A percentile compares a stretch with the other conserved stretches of the same genome.
Evolutionary conservation across 2,888 invertebrate species (phyloP).

Genomic region (Loripinus fragilis): DNA sequence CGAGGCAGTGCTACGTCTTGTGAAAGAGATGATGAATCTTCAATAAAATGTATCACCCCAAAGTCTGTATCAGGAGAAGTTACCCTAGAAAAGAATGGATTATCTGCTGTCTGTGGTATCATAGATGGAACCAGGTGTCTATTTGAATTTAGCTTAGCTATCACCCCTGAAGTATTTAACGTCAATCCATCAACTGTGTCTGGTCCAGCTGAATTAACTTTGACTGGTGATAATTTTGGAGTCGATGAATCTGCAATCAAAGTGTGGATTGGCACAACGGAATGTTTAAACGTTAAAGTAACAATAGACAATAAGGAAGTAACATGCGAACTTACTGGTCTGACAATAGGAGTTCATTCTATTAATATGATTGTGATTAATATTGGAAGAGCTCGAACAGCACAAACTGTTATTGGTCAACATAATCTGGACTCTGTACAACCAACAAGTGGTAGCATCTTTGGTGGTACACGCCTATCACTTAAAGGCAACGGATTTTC

Average conservation of each 20-base stretch:
- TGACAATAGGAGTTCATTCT: slow-evolving; percentile 53
- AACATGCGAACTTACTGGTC: slow-evolving; percentile 59
- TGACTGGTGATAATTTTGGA: slow-evolving; percentile 62
- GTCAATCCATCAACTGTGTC: slow-evolving; percentile 48
- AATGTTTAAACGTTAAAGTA: slow-evolving; percentile 53
- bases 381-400: slow-evolving; percentile 46
- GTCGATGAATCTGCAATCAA: slow-evolving; percentile 28
- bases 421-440: slow-evolving; percentile 40
- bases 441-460: slow-evolving; percentile 64
- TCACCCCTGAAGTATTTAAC: slow-evolving; percentile 58
- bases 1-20: slow-evolving; percentile 53
- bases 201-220: slow-evolving; percentile 39
- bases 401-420: slow-evolving; percentile 29
- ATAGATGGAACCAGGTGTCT: slow-evolving; percentile 26
- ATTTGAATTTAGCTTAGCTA: slow-evolving; percentile 47
- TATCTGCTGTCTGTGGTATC: slow-evolving; percentile 8
- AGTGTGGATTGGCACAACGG: slow-evolving; percentile 67
- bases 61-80: slow-evolving; percentile 16
- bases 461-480: slow-evolving; percentile 56
- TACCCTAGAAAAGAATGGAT: background rate
- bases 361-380: slow-evolving; percentile 33
- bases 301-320: slow-evolving; percentile 39
- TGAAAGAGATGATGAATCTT: slow-evolving; percentile 38
- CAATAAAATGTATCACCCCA: slow-evolving; percentile 44
- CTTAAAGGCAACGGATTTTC: slow-evolving; percentile 68